These are phyloP conservation scores for Cyrtodaria siliqua DNA, from an alignment of 2,888 invertebrate genomes.

Conservation along the genomic window DNA sequence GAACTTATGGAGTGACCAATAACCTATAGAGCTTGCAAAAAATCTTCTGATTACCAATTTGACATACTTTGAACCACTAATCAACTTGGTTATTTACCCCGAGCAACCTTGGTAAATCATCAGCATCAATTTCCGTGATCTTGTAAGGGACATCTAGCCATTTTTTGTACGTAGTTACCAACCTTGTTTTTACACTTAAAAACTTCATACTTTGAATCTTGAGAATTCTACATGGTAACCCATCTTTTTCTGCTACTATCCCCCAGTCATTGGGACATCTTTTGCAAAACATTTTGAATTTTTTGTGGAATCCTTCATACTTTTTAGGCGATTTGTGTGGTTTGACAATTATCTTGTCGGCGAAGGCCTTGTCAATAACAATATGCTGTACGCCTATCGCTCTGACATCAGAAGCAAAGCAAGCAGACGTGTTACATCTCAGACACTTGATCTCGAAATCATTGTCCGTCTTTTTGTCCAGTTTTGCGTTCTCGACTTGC, in stretches of 20 bases:
- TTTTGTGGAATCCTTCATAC: constrained; percentile 48
- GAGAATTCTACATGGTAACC: constrained; percentile 28
- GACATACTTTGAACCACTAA: too few species aligned
- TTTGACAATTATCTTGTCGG: constrained; percentile 26
- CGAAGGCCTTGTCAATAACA: constrained; percentile 44
- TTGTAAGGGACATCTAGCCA: constrained; percentile 46
- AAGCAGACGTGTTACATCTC: constrained; percentile 34
- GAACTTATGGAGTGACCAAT: too few species aligned
- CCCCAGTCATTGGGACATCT: constrained; percentile 58
- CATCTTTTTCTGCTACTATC: constrained; percentile 31
- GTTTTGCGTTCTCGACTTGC: constrained; percentile 22
- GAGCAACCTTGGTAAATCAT: constrained; percentile 41
- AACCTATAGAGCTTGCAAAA: too few species aligned
- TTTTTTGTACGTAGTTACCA: constrained; percentile 17
- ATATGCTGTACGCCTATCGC: constrained; percentile 26
- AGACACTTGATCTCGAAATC: constrained; percentile 45
- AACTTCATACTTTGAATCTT: constrained; percentile 42
- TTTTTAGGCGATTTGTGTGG: constrained; percentile 47
- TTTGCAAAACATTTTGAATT: constrained; percentile 52
- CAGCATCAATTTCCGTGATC: constrained; percentile 22
- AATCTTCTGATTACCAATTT: too few species aligned
- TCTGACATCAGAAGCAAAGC: constrained; percentile 36
- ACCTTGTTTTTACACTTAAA: constrained; percentile 10
- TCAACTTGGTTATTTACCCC: not conserved
- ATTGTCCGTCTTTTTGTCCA: constrained; percentile 13